Conservation (phyloP, 2,888 invertebrate species). For the Desoria tigrina region DNA sequence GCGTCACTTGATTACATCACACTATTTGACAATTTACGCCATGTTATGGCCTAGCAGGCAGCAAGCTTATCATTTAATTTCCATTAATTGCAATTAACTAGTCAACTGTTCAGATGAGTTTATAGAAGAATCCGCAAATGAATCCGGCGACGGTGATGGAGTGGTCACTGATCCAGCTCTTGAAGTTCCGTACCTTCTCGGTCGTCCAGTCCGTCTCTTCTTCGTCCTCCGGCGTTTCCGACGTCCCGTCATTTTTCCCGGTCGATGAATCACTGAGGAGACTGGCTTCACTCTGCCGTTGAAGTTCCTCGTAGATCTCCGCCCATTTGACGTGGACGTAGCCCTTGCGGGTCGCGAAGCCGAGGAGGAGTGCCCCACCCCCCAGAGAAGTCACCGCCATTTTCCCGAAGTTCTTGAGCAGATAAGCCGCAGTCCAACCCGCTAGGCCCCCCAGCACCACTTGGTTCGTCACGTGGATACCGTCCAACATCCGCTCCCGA, state of each 20-base stretch:
- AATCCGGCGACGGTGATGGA: slow-evolving; percentile 36
- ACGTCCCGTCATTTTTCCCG: too few species aligned
- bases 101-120: slow-evolving; percentile 16
- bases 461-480: slow-evolving; percentile 32
- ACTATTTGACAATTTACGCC: too few species aligned
- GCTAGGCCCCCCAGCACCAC: slow-evolving; percentile 27
- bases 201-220: neutral
- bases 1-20: too few species aligned
- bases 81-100: too few species aligned
- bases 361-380: slow-evolving; percentile 36
- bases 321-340: slow-evolving; percentile 45
- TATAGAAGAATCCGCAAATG: slow-evolving; percentile 33
- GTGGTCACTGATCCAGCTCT: slow-evolving; percentile 31
- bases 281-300: neutral
- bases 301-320: slow-evolving; percentile 40
- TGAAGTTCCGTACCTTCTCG: slow-evolving; percentile 15
- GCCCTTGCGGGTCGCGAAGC: slow-evolving; percentile 34
- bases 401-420: slow-evolving; percentile 45
- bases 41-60: too few species aligned
- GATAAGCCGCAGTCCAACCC: slow-evolving; percentile 35
- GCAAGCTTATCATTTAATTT: too few species aligned
- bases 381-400: slow-evolving; percentile 32
- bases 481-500: slow-evolving; percentile 21
- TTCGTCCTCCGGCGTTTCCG: neutral
- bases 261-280: neutral